Evolutionary conservation across 64 coral and sea anemone genomes (phyloP), one percentile per base, ranked within the genome.

Genomic region (Acropora yongei): DNA sequence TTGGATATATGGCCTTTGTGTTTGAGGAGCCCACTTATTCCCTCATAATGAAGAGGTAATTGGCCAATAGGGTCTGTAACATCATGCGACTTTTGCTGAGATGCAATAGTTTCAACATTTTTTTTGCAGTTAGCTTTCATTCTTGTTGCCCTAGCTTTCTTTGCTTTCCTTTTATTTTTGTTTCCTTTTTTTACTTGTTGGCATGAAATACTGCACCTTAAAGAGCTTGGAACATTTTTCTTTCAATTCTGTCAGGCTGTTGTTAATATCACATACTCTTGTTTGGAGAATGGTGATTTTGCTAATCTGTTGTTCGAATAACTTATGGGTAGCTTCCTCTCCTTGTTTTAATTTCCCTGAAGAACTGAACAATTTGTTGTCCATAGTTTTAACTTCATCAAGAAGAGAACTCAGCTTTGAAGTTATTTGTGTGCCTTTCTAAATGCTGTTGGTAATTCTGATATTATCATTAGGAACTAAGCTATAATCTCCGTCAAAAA

Each of bases 241-340:
- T 55, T 55, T 55, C 51, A 55, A 55, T 7, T 55, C 51, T 84
- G 73, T 92, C 63, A 92, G 90, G 51, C 76, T 55, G 74, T 72
- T 76, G 67, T 77, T 85, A 83, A 86, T 45, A 65, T 86, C 58
- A 60, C 78, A 75, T 57, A 92, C 80, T 92, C 85, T 92, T 81
- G 83, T 92, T 67, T 92, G 83, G 72, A 92, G 82, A 92, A 92
- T 50, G 57, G 44, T 86, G 90, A 86, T 92, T 86, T 47, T 83
- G 63, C 83, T 82, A 61, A 93, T 76, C 71, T 87, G 91, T 79
- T 41, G 76, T 77, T 93, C 58, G 76, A 93, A 93, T 69, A 83
- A 73, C 67, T 91, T 91, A 72, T 91, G 89, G 84, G 79, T 73
- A 65, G 75, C 84, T 88, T 93, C 66, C 66, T 93, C 71, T 53